Evolutionary conservation across 2,888 invertebrate species (phyloP).

Genomic region (Hypomecis punctinalis): DNA sequence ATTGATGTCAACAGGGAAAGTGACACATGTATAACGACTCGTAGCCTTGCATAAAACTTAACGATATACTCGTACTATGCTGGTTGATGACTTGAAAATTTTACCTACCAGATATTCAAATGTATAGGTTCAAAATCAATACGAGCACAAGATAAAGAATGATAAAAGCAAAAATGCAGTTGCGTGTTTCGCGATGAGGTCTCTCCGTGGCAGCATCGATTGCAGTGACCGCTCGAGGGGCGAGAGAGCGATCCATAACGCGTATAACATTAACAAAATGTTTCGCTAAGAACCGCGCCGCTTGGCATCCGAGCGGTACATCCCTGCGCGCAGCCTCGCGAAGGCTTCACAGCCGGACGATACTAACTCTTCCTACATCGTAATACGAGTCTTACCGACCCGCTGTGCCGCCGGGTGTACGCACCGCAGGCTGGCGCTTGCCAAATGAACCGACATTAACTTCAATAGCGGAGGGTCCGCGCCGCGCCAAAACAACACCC

Average conservation of each 20-base stretch:
- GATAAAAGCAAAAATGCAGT: no score
- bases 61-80: no score
- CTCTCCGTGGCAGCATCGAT: neutral
- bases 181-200: no score
- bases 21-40: no score
- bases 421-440: constrained; percentile 41
- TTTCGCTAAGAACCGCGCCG: constrained; percentile 49
- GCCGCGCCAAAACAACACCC: constrained; percentile 21
- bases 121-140: no score
- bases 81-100: no score
- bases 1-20: no score
- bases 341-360: constrained; percentile 5
- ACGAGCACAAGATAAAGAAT: no score
- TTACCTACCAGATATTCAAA: no score
- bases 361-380: constrained; percentile 13
- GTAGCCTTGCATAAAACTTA: no score
- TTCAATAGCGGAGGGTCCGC: constrained; percentile 41
- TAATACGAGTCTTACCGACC: constrained; percentile 6
- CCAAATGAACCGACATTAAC: constrained; percentile 63
- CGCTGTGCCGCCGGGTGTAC: constrained; percentile 19
- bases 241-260: constrained; percentile 36
- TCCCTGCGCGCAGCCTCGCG: constrained; percentile 1
- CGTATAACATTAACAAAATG: constrained; percentile 49
- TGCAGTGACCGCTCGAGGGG: neutral
- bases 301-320: constrained; percentile 44